Evolutionary conservation across 2,797 vertebrate species (phyloP).

Genomic region (Rousettus madagascariensis): DNA sequence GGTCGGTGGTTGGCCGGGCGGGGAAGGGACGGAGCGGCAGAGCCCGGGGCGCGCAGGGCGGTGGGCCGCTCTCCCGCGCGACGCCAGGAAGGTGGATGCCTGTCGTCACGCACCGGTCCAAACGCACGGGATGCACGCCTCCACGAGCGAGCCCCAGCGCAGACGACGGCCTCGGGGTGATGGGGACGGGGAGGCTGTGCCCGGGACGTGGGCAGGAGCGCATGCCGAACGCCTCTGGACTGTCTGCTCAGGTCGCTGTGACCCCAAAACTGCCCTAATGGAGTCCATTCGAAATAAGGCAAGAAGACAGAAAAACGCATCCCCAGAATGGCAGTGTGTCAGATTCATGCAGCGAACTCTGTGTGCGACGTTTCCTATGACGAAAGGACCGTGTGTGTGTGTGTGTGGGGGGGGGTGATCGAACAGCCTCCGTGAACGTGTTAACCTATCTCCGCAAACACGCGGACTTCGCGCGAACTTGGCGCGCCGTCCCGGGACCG

Average conservation of each 20-base stretch:
- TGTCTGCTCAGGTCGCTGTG: neutral
- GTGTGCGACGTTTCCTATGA: neutral
- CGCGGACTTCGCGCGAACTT: too few species aligned
- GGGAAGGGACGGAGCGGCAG: fast-evolving
- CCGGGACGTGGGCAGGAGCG: fast-evolving
- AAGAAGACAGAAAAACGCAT: neutral
- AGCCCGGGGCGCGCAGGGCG: neutral
- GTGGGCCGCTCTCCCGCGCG: fast-evolving
- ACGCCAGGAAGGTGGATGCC: fast-evolving
- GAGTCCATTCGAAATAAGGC: neutral
- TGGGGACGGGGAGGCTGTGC: neutral
- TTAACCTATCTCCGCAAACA: neutral
- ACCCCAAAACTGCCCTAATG: neutral
- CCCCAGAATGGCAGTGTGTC: neutral
- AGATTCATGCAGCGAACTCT: neutral
- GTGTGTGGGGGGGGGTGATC: too few species aligned
- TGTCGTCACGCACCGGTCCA: neutral
- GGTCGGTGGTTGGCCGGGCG: neutral
- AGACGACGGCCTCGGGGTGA: neutral
- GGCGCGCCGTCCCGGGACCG: too few species aligned
- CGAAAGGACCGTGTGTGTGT: neutral
- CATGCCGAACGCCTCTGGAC: fast-evolving
- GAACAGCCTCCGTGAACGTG: neutral
- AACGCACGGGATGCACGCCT: neutral
- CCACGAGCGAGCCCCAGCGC: fast-evolving